Evolutionary conservation across 2,888 invertebrate species (phyloP), one percentile per base, ranked within the genome.

Genomic region (Alloplasta piceator): DNA sequence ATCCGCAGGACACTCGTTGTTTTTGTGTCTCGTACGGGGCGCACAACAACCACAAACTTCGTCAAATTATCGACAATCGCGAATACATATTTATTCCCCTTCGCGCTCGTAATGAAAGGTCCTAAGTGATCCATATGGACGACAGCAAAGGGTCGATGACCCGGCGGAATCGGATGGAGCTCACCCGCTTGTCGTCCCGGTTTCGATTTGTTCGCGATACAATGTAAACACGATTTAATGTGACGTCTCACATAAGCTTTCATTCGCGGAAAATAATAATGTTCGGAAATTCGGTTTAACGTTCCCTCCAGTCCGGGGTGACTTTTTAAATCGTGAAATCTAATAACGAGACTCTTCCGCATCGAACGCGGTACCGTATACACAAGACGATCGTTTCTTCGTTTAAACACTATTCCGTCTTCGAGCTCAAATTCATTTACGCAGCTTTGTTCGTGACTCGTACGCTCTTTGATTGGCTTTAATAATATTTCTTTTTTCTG

Each of bases 141-240:
- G 6, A 73, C 46, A 0, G 38, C 82, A 61, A 80, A 85, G 5
- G 83, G 84, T 64, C 82, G 6, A 9, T 38, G 38, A 12, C 78
- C 85, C 0, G 76, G 74, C 3, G 78, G 76, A n/a, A 85, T 82
- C 16, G 85, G 83, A 55, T 86, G 80, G 14, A 86, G 68, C 3
- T 66, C 41, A 12, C 85, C 84, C 4, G 68, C 80, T 60, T 64
- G 76, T 36, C 71, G 70, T 12, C 85, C 86, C 5, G 55, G 55
- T 5, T 10, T 38, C 3, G 14, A 39, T 14, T 72, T 72, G 7
- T 12, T 12, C 6, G 73, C n/a, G 0, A 78, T 55, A 58, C 85
- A 86, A 43, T 84, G 81, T 3, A 83, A 14, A 43, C 85, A 85
- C 9, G 60, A 46, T 6, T 26, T 5, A 5, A 86, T 71, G 58